Base-by-base conservation (phyloP, 2,888 invertebrate genomes). In the Pterostichus niger region DNA sequence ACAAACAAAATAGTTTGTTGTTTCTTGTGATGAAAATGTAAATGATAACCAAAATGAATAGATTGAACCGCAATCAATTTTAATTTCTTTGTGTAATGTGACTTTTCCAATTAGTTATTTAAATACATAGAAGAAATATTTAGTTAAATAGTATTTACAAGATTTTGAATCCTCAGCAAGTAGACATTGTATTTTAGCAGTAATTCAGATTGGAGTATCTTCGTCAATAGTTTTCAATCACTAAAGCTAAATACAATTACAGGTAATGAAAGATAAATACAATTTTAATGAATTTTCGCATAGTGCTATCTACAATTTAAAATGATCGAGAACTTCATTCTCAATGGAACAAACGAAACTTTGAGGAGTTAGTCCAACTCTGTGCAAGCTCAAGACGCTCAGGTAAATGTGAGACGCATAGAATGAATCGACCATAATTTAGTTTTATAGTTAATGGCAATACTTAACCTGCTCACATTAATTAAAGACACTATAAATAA, bases 381-480 rank as follows among this genome's bases (percentile, higher is more conserved):
- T 61, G n/a, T n/a, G 35, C 33, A 3, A 31, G 2, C 24, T 24
- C n/a, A 44, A 71, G 71, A 46, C 46, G 46, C 10, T 71, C 11
- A 71, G 71, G 71, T 44, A 71, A 46, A 71, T 15, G 59, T 40
- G 59, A 17, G 31, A 64, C n/a, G 11, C 64, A n/a, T 17, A 9
- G 49, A 59, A 68, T 31, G 71, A 81, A 71, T 46, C 54, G 56
- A n/a, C 9, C 54, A 73, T 81, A 81, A 81, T 73, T 81, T 73
- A 54, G 44, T 81, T 73, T 81, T 81, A 73, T 73, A 73, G 81
- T 73, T 81, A 71, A 59, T 56, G 71, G 81, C 44, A 71, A 81
- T 73, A 73, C 81, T 81, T 81, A 81, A 81, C 81, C 81, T 56
- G 81, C 54, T 81, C 81, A 81, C 81, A 81, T 81, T 81, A 81